Base-by-base conservation (phyloP, 2,888 invertebrate species). In the Campoplex nolae region DNA sequence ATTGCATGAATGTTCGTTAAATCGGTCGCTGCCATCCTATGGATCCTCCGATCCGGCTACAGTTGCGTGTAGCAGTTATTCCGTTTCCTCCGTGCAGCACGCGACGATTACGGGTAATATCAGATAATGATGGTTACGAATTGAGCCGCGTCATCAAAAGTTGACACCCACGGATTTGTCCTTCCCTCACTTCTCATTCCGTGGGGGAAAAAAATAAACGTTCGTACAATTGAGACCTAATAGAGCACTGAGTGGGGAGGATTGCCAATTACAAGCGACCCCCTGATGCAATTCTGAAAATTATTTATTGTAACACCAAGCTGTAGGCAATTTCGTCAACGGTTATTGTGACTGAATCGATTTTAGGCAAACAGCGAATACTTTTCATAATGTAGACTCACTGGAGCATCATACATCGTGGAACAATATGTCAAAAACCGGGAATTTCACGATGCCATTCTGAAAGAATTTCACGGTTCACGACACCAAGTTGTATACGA, bases 1-100 rank as follows among this genome's bases (percentile, higher is more conserved):
- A 91, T 84, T 2, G 90, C 90, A 2, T 75, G 48, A 35, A 75
- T 75, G 13, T 70, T 56, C 13, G 70, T 78, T 28, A 77, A 68
- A 68, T 85, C 82, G 58, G 68, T 51, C 38, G 78, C 51, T 48
- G 58, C 23, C 81, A 82, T 87, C 11, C 38, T 67, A 42, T 54
- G 51, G 38, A 35, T 11, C 45, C 48, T 51, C 48, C 51, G 71
- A 71, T 42, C 51, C 76, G 23, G 51, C 42, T 32, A 76, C 42
- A 76, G 67, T 80, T 58, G 80, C 83, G 58, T 58, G 77, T 71
- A 13, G 32, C 73, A 54, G 48, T 48, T 35, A 7, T 51, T n/a
- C 67, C 18, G 3, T 51, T 11, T 54, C 45, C 28, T 70, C 23
- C 56, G 65, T 58, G 68, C 75, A 74, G 83, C 81, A 78, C 74